Evolutionary conservation across 2,888 invertebrate genomes (phyloP), one percentile per base, ranked within the genome.

Genomic region (Agelastica alni): DNA sequence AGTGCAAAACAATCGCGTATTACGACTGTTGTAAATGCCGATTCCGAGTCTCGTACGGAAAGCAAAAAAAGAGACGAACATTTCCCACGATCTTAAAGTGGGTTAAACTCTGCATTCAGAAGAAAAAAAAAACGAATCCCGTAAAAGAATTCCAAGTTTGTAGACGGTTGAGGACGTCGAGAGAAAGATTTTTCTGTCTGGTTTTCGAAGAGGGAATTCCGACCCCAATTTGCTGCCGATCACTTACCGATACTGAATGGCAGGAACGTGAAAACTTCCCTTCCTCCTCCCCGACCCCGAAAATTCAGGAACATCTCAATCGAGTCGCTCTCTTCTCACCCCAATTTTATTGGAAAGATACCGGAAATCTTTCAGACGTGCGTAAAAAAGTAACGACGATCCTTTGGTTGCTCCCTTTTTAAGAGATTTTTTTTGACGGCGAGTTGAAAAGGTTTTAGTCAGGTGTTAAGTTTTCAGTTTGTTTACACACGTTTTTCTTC

Each of bases 211-310:
- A 51, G 61, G 61, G 61, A 59, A 54, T 61, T 58, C 54, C 63
- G 57, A 61, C 64, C 62, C 64, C 62, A 60, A 63, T 64, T 62
- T 20, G 20, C 12, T 39, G 20, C 62, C 65, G 65, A 65, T 63
- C 63, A 62, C 62, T 63, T 62, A 61, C 63, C 65, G 61, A 63
- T 63, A 64, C 57, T 63, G 62, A 64, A 64, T 64, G 64, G 58
- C 56, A 56, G 48, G 58, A 56, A 56, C 60, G 56, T 56, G 62
- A 62, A 62, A 59, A 63, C 59, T 60, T 60, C 62, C 60, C 52
- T 62, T 59, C 63, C 56, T 59, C 63, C 56, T 53, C 53, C 61
- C 61, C 59, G 53, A 53, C 61, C 57, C 62, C 62, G 17, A 20
- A 34, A 59, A 37, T 37, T 39, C 18, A 20, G 37, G 20, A 39